Base-by-base conservation (phyloP, 2,797 vertebrate genomes). In the Sebastes dallii region DNA sequence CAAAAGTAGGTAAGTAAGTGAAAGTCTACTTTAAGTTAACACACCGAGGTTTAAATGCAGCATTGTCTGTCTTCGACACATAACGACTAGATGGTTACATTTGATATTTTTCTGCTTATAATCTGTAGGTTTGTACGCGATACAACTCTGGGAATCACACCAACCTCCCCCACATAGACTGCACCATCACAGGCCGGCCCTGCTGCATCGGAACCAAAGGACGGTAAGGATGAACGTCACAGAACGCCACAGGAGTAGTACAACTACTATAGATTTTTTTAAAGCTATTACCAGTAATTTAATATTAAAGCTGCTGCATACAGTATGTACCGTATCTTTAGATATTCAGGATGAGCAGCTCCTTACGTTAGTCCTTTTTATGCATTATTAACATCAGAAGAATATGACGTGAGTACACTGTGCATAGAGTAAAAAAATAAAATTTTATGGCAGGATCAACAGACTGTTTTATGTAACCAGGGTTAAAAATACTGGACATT, bases 201-300 rank as follows among this genome's bases (percentile, higher is more conserved):
- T 99, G 99, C 96, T 99, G 99, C 94, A 98, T 99, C 0, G 98
- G 98, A 79, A 99, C 98, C 90, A 99, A 99, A 92, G 99, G 98
- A 94, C 97, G 97, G 99, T 99, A 86, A 90, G 87, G 5, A 64
- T 1, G n/a, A 4, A 1, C 13, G 24, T 2, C 46, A 13, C 3
- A 42, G 10, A 13, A 24, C 13, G 1, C 16, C 22, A 52, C 55
- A 29, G 18, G 10, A 32, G 18, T 36, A 56, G 18, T 27, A 36
- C 18, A 8, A 16, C 30, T 20, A 12, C 59, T 16, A 1, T n/a
- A 2, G 3, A 64, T 54, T n/a, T 36, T 30, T 30, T 7, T 24
- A 50, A 60, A 56, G 52, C 30, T 52, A 5, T 60, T 52, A 52
- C 6, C 4, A 12, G 8, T 42, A 30, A 29, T 20, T 22, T 32